Evolutionary conservation across 2,113 vertebrate genomes (phyloP).

Genomic region (Egretta garzetta): DNA sequence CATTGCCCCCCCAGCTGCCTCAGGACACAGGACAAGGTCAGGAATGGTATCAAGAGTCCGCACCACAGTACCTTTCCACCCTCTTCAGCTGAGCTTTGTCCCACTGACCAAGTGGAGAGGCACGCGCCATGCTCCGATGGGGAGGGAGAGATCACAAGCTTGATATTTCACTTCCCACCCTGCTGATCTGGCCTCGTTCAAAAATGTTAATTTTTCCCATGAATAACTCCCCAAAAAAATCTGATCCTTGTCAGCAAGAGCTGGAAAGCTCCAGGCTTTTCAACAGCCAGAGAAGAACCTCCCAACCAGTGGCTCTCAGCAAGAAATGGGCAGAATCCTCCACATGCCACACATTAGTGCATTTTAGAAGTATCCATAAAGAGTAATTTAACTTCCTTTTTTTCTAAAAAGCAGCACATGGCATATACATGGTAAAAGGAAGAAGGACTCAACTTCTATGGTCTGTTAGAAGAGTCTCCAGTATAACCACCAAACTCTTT

Average conservation of each 20-base stretch:
- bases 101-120: neutral
- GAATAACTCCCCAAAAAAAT: neutral
- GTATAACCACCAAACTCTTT: conserved; percentile 43
- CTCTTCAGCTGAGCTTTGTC: neutral
- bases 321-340: neutral
- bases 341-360: conserved; percentile 13
- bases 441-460: neutral
- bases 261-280: neutral
- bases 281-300: neutral
- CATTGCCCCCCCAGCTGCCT: neutral
- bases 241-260: neutral
- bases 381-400: neutral
- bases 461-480: conserved; percentile 18
- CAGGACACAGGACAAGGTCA: rapidly evolving
- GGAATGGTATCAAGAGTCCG: neutral
- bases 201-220: neutral
- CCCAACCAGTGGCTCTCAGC: neutral
- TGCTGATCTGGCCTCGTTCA: neutral
- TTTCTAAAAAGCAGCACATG: neutral
- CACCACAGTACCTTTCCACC: neutral
- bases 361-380: neutral
- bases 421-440: neutral
- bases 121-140: rapidly evolving
- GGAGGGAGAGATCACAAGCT: neutral
- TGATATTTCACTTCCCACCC: neutral